Conservation (phyloP, 2,797 vertebrate genomes). For the Coilia nasus region DNA sequence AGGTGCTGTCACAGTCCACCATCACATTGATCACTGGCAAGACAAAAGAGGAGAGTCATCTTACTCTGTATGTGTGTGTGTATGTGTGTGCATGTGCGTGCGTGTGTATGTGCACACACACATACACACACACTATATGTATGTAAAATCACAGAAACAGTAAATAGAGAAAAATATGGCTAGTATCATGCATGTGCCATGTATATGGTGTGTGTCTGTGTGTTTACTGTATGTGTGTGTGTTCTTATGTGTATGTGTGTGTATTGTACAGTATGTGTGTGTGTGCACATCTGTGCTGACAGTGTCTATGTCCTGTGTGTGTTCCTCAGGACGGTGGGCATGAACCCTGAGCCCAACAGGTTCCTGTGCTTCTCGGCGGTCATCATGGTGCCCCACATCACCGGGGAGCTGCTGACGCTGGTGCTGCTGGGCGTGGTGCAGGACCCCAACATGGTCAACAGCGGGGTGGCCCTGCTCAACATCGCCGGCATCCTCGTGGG, state of each 20-base stretch:
- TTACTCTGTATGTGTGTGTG: conserved; percentile 14
- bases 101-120: conserved; percentile 25
- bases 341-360: conserved; percentile 83
- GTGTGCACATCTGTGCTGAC: neutral
- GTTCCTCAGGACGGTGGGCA: conserved; percentile 80
- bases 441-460: conserved; percentile 89
- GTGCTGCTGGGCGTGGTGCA: conserved; percentile 86
- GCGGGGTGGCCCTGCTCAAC: conserved; percentile 84
- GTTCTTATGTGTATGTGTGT: neutral
- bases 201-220: neutral
- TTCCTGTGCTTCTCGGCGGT: conserved; percentile 88
- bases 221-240: neutral
- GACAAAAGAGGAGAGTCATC: too few species aligned
- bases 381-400: conserved; percentile 84
- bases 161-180: too few species aligned
- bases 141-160: too few species aligned
- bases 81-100: neutral
- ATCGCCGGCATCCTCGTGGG: conserved; percentile 87
- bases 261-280: neutral
- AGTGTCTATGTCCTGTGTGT: too few species aligned
- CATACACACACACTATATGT: neutral
- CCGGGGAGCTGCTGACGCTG: conserved; percentile 86
- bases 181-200: too few species aligned
- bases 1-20: too few species aligned
- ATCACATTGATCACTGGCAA: too few species aligned